Evolutionary conservation across 2,113 vertebrate species (phyloP).

Genomic region (Nannospalax galili): DNA sequence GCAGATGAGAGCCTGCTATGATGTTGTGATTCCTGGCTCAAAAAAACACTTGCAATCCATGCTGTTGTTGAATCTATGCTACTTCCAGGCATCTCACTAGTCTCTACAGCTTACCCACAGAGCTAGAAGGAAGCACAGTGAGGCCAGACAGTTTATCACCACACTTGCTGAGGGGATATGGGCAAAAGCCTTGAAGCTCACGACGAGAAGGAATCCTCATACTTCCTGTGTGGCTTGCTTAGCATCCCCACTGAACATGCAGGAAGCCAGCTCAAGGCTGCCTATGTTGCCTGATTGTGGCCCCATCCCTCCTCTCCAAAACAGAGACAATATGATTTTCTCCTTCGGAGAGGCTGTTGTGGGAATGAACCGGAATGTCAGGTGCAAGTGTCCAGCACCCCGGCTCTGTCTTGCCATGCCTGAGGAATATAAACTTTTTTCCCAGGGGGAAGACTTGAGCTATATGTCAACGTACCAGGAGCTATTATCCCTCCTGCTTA

Average conservation of each 20-base stretch:
- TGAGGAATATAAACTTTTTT: not conserved
- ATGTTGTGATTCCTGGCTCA: not conserved
- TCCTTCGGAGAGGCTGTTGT: not conserved
- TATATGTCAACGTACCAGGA: not conserved
- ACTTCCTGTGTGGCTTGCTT: not conserved
- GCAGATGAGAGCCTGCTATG: not conserved
- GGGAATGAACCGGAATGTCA: not conserved
- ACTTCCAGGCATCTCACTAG: not conserved
- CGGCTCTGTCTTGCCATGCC: not conserved
- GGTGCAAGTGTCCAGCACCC: not conserved
- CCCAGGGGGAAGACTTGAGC: not conserved
- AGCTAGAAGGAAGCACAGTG: not conserved
- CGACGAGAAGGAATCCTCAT: fast-evolving
- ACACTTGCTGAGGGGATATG: not conserved
- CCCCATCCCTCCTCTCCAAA: not conserved
- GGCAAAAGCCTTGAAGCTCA: not conserved
- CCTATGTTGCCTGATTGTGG: not conserved
- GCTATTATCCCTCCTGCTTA: fast-evolving
- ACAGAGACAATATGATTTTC: not conserved
- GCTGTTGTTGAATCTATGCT: not conserved
- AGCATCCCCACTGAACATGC: not conserved
- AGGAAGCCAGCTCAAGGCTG: not conserved
- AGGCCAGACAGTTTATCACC: not conserved
- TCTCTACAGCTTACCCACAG: not conserved
- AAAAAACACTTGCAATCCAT: not conserved